Evolutionary conservation across 2,113 vertebrate species (phyloP).

Genomic region (Sapajus apella): DNA sequence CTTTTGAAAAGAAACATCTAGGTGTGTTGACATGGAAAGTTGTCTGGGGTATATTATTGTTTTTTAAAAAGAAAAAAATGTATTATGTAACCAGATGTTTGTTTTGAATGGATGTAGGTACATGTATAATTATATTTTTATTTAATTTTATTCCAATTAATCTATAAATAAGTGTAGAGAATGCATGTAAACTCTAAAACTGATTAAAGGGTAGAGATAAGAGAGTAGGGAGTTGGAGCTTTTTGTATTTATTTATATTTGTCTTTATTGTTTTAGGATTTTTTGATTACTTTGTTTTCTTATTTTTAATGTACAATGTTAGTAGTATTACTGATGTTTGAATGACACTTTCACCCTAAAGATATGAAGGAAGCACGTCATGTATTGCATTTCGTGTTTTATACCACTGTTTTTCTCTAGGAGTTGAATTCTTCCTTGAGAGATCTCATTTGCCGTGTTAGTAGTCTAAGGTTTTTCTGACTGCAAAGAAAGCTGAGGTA

Average conservation of each 20-base stretch:
- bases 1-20: constrained; percentile 27
- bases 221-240: background rate
- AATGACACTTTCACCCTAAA: background rate
- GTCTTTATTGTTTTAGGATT: background rate
- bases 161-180: background rate
- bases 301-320: background rate
- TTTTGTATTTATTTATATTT: background rate
- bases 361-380: background rate
- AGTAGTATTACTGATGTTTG: background rate
- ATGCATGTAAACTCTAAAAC: background rate
- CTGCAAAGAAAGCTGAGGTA: constrained; percentile 47
- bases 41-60: background rate
- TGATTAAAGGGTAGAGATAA: background rate
- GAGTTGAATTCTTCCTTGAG: constrained; percentile 35
- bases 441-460: rapidly evolving
- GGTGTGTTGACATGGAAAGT: background rate
- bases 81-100: background rate
- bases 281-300: background rate
- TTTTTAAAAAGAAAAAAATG: background rate
- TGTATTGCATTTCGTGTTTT: background rate
- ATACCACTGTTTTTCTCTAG: background rate
- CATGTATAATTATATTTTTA: background rate
- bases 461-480: constrained; percentile 9
- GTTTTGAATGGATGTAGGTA: background rate
- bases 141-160: constrained; percentile 32